These are phyloP conservation scores for Pomatostomus ruficeps DNA, from an alignment of 2,113 vertebrate genomes.

Conservation along the genomic window DNA sequence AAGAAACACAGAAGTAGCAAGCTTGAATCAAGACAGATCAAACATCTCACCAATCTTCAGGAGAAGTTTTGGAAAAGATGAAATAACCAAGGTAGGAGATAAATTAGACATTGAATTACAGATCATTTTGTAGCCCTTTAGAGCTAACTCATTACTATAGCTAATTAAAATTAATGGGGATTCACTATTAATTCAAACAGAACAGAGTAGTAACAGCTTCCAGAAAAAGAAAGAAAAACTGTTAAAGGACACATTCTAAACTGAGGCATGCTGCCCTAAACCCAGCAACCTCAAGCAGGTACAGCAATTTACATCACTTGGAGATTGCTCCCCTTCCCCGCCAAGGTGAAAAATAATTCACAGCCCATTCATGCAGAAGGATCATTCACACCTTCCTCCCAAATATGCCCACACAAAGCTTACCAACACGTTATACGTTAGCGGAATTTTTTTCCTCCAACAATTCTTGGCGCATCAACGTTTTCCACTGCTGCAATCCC, in stretches of 20 bases:
- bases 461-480: not conserved
- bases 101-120: not conserved
- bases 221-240: not conserved
- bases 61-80: slow-evolving; percentile 8
- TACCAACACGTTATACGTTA: rapidly evolving
- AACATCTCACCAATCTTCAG: slow-evolving; percentile 16
- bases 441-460: not conserved
- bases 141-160: not conserved
- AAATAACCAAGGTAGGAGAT: slow-evolving; percentile 3
- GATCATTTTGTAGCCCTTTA: slow-evolving; percentile 16
- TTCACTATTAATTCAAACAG: slow-evolving; percentile 11
- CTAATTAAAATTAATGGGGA: slow-evolving; percentile 42
- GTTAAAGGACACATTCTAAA: not conserved
- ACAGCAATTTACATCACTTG: not conserved
- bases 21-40: slow-evolving; percentile 52
- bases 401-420: not conserved
- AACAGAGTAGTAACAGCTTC: not conserved
- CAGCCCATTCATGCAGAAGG: not conserved
- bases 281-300: not conserved
- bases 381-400: not conserved
- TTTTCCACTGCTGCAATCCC: not conserved
- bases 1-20: slow-evolving; percentile 27
- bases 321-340: not conserved
- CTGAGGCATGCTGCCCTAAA: not conserved
- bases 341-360: not conserved